A percentile compares a stretch with the other conserved stretches of the same genome.
These are phyloP conservation scores for Chroicocephalus ridibundus DNA, from an alignment of 2,113 vertebrate genomes.

Conservation along the genomic window DNA sequence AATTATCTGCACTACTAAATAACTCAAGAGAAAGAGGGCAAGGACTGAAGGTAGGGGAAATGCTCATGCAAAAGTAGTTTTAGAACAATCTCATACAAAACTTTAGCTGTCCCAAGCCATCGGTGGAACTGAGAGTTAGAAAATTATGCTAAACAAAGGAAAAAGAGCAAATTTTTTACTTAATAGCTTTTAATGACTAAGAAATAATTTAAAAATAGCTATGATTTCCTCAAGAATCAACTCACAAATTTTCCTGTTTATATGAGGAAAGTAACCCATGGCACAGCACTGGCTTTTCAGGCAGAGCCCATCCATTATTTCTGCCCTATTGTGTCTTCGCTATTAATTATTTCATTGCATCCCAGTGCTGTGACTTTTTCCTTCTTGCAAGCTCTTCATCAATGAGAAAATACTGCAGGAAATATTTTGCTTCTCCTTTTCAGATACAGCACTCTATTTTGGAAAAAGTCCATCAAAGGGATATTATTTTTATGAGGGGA, in stretches of 20 bases:
- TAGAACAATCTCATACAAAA: not conserved
- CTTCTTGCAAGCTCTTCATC: constrained; percentile 9
- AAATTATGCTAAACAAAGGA: not conserved
- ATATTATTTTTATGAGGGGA: constrained; percentile 56
- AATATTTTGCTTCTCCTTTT: constrained; percentile 60
- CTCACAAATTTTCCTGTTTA: not conserved
- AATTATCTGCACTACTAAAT: constrained; percentile 48
- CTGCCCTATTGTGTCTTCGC: not conserved
- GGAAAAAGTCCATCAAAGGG: constrained; percentile 43
- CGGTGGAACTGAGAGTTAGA: not conserved
- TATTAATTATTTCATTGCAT: constrained; percentile 66
- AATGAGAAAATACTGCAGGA: constrained; percentile 39
- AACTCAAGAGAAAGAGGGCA: constrained; percentile 10
- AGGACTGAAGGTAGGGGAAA: not conserved
- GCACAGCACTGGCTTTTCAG: not conserved
- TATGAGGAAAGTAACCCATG: not conserved
- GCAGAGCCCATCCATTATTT: not conserved
- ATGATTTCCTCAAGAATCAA: not conserved
- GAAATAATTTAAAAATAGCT: not conserved
- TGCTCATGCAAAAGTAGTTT: not conserved
- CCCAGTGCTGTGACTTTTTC: constrained; percentile 27
- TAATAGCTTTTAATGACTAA: not conserved
- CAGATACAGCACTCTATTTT: constrained; percentile 37
- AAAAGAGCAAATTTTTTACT: not conserved
- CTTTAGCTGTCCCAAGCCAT: not conserved